Evolutionary conservation across 1,140 invertebrate genomes (phyloP), one percentile per base, ranked within the genome.

Genomic region (Tetragnatha versicolor): DNA sequence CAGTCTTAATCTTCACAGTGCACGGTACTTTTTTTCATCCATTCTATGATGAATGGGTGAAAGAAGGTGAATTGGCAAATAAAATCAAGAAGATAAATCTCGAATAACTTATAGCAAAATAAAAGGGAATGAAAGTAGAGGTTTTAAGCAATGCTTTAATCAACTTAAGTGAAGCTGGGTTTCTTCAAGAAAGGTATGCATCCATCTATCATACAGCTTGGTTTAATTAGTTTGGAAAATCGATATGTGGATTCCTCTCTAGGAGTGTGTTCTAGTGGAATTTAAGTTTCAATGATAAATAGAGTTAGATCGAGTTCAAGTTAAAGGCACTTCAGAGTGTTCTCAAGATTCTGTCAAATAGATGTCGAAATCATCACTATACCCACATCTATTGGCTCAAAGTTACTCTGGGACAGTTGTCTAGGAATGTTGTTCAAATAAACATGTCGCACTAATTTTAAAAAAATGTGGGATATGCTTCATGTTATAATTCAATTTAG

Each of bases 161-260:
- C 63, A 66, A 66, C 25, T 66, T 66, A 66, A 66, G 14, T 29
- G 63, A 47, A 66, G n/a, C 37, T 45, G 10, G 20, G 4, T 33
- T 35, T n/a, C 42, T 12, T 45, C 42, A 45, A 12, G 42, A 45
- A n/a, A 12, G 42, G 10, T 47, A 47, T 66, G 47, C 47, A 37
- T 66, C n/a, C 39, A 66, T 66, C 35, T 47, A 66, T 66, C 63
- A 47, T 31, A 12, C 20, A 35, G 37, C 17, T 17, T 3, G 33
- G 5, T 66, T 66, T 66, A 66, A 66, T 66, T 66, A 66, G 25
- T 29, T 66, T 47, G 27, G 39, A 47, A 12, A 66, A 66, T 66
- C 63, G 63, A 66, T 66, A 22, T n/a, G n/a, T n/a, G 9, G 17
- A 47, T 42, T 45, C 39, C 39, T n/a, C 3, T 12, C 12, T 20